Evolutionary conservation across 2,888 invertebrate species (phyloP).

Genomic region (Trachelus tabidus): DNA sequence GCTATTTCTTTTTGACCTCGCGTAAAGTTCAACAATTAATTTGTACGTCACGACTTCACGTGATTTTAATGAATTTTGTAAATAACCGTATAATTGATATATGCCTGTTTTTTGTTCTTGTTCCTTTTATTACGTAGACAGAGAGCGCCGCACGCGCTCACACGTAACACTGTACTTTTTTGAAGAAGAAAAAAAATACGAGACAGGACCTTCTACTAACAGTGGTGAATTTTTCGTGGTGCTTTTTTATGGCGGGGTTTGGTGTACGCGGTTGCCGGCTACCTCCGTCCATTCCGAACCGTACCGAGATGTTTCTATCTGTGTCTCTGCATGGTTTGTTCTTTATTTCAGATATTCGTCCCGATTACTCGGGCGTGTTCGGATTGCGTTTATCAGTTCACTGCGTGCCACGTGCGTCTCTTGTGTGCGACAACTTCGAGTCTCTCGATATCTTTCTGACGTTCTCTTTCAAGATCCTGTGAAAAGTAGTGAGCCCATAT

Average conservation of each 20-base stretch:
- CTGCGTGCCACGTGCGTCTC: neutral
- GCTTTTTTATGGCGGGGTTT: slow-evolving; percentile 59
- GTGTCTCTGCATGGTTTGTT: slow-evolving; percentile 29
- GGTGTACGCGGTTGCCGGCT: slow-evolving; percentile 66
- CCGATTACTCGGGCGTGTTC: neutral
- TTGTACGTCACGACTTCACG: neutral
- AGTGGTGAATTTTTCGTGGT: slow-evolving; percentile 50
- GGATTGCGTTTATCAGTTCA: neutral
- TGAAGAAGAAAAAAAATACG: slow-evolving; percentile 17
- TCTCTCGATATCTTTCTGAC: neutral
- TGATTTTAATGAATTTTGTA: neutral
- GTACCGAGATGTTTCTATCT: slow-evolving; percentile 2
- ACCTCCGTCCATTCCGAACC: slow-evolving; percentile 39
- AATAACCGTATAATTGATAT: neutral
- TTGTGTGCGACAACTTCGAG: neutral
- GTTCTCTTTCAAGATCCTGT: neutral
- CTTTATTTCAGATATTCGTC: slow-evolving; percentile 34
- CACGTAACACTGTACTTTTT: slow-evolving; percentile 12
- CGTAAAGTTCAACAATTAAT: neutral
- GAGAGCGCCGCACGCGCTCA: slow-evolving; percentile 14
- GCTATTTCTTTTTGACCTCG: neutral
- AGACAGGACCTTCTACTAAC: slow-evolving; percentile 53
- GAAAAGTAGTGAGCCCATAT: neutral
- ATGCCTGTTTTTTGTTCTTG: neutral
- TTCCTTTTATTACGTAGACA: slow-evolving; percentile 13